phyloP scores from a whole-genome alignment of 2,888 invertebrate species.

The Zaprionus lineosus region DNA sequence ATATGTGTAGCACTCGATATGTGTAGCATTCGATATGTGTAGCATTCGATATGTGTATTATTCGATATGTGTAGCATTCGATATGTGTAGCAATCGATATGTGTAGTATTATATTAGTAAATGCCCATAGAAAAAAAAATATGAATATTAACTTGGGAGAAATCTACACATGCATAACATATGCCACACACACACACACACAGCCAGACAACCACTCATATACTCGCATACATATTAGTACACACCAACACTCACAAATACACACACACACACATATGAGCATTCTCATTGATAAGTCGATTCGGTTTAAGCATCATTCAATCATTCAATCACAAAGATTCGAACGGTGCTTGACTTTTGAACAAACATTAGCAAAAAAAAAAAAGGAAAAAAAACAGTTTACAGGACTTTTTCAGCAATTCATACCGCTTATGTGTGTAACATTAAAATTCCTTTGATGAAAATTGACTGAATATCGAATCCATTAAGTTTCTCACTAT shows the following conservation, averaged over 20 bases:
- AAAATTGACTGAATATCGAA: too few species aligned
- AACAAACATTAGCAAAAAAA: conserved; percentile 4
- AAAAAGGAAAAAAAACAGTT: conserved; percentile 17
- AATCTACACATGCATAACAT: conserved; percentile 20
- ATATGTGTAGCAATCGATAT: background rate
- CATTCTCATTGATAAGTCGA: conserved; percentile 75
- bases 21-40: too few species aligned
- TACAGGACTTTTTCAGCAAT: conserved; percentile 52
- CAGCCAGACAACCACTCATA: conserved; percentile 2
- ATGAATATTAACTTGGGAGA: conserved; percentile 13
- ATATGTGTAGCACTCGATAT: too few species aligned
- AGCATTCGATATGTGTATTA: too few species aligned
- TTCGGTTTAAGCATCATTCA: conserved; percentile 50
- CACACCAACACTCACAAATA: conserved; percentile 12
- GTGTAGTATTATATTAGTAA: conserved; percentile 24
- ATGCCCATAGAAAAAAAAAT: background rate
- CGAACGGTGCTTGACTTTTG: conserved; percentile 50
- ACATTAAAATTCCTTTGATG: conserved; percentile 2
- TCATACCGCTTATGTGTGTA: conserved; percentile 16
- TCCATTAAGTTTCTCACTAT: background rate
- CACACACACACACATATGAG: conserved; percentile 58
- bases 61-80: too few species aligned
- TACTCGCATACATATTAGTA: conserved; percentile 1
- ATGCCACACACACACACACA: conserved; percentile 8
- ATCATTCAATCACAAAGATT: conserved; percentile 51